These are phyloP conservation scores for Malthinus flaveolus DNA, from an alignment of 2,888 invertebrate species.

Conservation along the genomic window DNA sequence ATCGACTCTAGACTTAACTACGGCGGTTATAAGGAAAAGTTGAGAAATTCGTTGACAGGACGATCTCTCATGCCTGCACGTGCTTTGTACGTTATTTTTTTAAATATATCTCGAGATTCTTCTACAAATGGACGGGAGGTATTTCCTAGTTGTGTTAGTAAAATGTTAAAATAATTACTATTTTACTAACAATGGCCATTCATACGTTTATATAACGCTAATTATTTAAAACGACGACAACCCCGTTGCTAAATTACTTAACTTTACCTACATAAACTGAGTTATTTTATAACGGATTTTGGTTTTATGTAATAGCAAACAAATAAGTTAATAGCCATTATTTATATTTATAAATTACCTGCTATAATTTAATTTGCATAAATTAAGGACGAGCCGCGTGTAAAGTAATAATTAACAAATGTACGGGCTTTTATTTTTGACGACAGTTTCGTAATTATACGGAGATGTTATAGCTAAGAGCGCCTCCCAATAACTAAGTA, in stretches of 20 bases:
- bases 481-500: no score
- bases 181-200: conserved; percentile 25
- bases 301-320: not conserved
- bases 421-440: no score
- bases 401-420: no score
- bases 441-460: no score
- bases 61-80: conserved; percentile 23
- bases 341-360: no score
- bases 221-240: conserved; percentile 15
- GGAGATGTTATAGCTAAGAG: no score
- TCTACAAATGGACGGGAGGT: conserved; percentile 26
- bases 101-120: conserved; percentile 14
- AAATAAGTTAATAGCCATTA: no score
- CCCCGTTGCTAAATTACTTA: conserved; percentile 6
- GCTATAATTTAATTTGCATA: no score
- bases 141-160: conserved; percentile 28
- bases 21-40: conserved; percentile 18
- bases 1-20: conserved; percentile 6
- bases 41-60: conserved; percentile 17
- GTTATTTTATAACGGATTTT: conserved; percentile 7
- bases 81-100: conserved; percentile 12
- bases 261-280: conserved; percentile 11
- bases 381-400: no score
- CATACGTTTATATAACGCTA: conserved; percentile 23
- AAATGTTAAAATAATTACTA: conserved; percentile 26